These are phyloP conservation scores for Paraplagusia blochii DNA, from an alignment of 2,113 vertebrate species.

Conservation along the genomic window DNA sequence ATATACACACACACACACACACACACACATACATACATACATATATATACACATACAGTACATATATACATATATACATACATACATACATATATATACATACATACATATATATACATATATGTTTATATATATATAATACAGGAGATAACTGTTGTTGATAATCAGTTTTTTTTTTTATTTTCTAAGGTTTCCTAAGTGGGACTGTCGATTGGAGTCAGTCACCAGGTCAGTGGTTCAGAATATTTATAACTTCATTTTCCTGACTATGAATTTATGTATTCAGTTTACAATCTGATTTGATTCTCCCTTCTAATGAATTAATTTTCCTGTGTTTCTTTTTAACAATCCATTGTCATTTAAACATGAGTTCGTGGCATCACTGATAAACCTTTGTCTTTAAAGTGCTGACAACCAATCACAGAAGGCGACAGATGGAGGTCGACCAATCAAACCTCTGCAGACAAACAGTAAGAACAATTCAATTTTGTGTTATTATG, in stretches of 20 bases:
- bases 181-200: constrained; percentile 61
- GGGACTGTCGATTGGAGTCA: constrained; percentile 66
- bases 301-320: too few relatives aligned
- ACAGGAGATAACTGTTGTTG: neutral
- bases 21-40: too few relatives aligned
- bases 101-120: too few relatives aligned
- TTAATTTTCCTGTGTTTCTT: too few relatives aligned
- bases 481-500: neutral
- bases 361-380: neutral
- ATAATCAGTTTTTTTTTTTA: neutral
- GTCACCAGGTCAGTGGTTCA: constrained; percentile 38
- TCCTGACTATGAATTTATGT: too few relatives aligned
- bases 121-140: too few relatives aligned
- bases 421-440: constrained; percentile 12
- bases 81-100: neutral
- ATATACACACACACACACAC: too few relatives aligned
- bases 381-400: neutral
- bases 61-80: neutral
- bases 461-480: neutral
- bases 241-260: neutral
- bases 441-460: neutral
- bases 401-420: constrained; percentile 29
- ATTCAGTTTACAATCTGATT: too few relatives aligned
- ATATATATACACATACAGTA: too few relatives aligned
- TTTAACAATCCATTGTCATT: too few relatives aligned